Conservation (phyloP, 2,797 vertebrate genomes). For the Girardinus metallicus region DNA sequence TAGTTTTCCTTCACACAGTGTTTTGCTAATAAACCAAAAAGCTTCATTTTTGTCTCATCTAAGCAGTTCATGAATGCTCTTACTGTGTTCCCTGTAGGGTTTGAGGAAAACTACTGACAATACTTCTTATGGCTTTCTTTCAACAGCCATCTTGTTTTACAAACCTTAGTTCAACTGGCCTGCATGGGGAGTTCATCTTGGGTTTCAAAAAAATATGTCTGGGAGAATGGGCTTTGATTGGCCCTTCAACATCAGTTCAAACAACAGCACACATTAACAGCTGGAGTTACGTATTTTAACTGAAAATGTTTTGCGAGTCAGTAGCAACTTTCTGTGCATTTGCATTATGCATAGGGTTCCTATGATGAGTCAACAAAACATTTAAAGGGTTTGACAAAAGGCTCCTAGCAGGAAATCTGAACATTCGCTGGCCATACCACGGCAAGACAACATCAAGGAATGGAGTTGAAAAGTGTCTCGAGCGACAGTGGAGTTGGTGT, state of each 20-base stretch:
- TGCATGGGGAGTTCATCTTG: background rate
- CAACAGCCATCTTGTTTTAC: background rate
- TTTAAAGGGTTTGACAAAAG: background rate
- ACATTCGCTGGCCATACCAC: conserved; percentile 5
- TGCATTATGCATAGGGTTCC: conserved; percentile 9
- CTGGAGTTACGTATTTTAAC: background rate
- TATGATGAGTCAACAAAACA: conserved; percentile 66
- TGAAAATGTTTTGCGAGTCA: background rate
- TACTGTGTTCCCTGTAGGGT: background rate
- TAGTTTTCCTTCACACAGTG: background rate
- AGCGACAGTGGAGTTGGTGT: conserved; percentile 51
- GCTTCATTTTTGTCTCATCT: background rate
- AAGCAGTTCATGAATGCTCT: background rate
- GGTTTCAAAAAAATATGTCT: conserved; percentile 1
- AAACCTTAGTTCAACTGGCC: background rate
- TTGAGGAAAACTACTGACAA: background rate
- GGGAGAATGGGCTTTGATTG: background rate
- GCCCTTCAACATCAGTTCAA: conserved; percentile 2
- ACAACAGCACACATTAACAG: conserved; percentile 1
- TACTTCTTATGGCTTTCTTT: background rate
- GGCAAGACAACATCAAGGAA: background rate
- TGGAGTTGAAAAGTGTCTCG: conserved; percentile 8
- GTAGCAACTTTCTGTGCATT: conserved; percentile 8
- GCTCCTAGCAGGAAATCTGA: conserved; percentile 11
- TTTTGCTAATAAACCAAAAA: background rate